Evolutionary conservation across 1,140 invertebrate genomes (phyloP), one percentile per base, ranked within the genome.

Genomic region (Drosophila tropicalis): DNA sequence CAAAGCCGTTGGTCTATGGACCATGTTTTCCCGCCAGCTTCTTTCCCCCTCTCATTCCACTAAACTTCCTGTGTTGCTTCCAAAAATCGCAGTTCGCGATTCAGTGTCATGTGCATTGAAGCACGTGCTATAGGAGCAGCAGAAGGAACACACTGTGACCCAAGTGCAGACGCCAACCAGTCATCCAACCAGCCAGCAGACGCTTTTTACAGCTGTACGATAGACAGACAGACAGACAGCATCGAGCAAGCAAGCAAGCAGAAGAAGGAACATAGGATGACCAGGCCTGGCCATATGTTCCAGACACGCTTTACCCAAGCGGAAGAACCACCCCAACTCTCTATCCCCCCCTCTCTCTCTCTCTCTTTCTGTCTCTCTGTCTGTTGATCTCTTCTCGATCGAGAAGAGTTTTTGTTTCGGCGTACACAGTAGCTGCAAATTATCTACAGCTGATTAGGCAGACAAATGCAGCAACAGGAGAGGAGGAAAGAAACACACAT

Each of bases 281-380:
- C 9, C n/a, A 51, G 44, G 12, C 36, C 36, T 4, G 47, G 61
- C 83, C 84, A 89, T 89, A 90, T 89, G 84, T 90, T 84, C 62
- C 72, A 83, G 84, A 87, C 83, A 87, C 83, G 85, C 84, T 84
- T 89, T 84, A 89, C 77, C 85, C 84, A 89, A 89, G 84, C 84
- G 85, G 84, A 89, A 89, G 84, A 78, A 79, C 64, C 44, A 39
- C 41, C 70, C 40, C 17, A 5, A 51, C 29, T n/a, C 29, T n/a
- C 34, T 60, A 47, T 36, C 34, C 10, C 32, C 5, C 32, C 2
- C 34, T 10, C 5, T 34, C 32, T 34, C 32, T 34, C 5, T 34
- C 9, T 7, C 34, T 36, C 34, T 29, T 6, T 0, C 3, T 34
- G 2, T 34, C 32, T 34, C 32, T 34, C 32, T 3, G 5, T 5